phyloP scores from a whole-genome alignment of 64 coral and sea anemone species.

The Stichodactyla helianthus region DNA sequence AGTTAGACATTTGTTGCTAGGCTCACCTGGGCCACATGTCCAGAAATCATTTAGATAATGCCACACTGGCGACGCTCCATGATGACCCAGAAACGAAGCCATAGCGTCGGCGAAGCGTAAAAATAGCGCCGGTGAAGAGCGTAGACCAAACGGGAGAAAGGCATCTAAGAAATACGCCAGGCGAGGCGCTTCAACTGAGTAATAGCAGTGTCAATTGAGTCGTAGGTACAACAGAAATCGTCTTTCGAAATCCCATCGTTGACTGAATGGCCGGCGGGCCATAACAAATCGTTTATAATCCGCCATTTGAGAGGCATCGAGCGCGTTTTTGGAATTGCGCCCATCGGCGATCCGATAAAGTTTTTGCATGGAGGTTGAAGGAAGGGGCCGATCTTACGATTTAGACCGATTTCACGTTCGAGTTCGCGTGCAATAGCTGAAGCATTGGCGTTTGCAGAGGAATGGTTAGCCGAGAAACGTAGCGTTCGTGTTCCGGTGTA shows the following conservation, averaged over 20 bases:
- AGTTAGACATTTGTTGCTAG: too few species aligned
- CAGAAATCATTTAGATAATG: constrained; percentile 25
- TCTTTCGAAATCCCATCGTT: constrained; percentile 15
- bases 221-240: background rate
- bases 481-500: background rate
- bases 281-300: constrained; percentile 22
- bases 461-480: background rate
- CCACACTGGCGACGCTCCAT: background rate
- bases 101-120: background rate
- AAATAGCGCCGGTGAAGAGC: background rate
- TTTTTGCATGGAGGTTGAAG: background rate
- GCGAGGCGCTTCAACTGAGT: too few species aligned
- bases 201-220: constrained; percentile 7
- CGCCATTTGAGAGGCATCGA: constrained; percentile 14
- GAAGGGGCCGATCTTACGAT: background rate
- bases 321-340: constrained; percentile 26
- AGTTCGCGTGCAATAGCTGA: background rate
- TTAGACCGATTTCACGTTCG: background rate
- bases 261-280: constrained; percentile 9
- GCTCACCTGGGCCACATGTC: constrained; percentile 1
- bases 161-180: background rate
- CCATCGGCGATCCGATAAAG: background rate
- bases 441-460: background rate
- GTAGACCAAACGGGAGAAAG: background rate
- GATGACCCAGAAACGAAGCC: background rate